Evolutionary conservation across 2,888 invertebrate genomes (phyloP).

Genomic region (Monopis laevigella): DNA sequence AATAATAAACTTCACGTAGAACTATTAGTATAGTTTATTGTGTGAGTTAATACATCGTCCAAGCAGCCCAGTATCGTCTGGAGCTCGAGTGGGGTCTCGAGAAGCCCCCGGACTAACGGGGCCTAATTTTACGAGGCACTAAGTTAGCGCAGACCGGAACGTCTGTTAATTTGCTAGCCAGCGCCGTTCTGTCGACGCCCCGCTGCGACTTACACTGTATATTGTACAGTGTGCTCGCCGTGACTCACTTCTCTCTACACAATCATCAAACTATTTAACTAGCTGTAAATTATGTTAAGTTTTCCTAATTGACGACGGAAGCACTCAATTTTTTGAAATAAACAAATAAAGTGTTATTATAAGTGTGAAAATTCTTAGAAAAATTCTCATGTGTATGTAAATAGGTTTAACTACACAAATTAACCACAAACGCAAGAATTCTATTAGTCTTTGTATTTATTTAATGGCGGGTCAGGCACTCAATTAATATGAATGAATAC

Average conservation of each 20-base stretch:
- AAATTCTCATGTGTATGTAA: too few species aligned
- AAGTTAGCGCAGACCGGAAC: conserved; percentile 58
- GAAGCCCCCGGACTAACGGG: conserved; percentile 43
- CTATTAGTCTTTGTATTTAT: too few species aligned
- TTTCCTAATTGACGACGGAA: conserved; percentile 3
- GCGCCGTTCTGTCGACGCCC: conserved; percentile 56
- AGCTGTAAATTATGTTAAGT: conserved; percentile 6
- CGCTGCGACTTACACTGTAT: conserved; percentile 36
- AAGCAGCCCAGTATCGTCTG: too few species aligned
- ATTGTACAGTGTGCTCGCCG: background rate
- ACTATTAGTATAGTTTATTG: too few species aligned
- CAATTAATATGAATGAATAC: too few species aligned
- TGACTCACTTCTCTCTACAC: conserved; percentile 9
- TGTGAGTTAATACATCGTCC: conserved; percentile 17
- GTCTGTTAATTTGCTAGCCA: conserved; percentile 60
- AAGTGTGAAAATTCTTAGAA: too few species aligned
- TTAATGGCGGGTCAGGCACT: too few species aligned
- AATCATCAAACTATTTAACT: too few species aligned
- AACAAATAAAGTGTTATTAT: too few species aligned
- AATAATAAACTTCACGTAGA: too few species aligned
- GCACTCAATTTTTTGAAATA: background rate
- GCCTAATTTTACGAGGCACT: conserved; percentile 64
- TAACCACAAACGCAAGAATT: too few species aligned
- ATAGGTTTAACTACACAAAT: too few species aligned
- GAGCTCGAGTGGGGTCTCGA: conserved; percentile 20